phyloP scores from a whole-genome alignment of 2,113 vertebrate species.

The Craseonycteris thonglongyai region DNA sequence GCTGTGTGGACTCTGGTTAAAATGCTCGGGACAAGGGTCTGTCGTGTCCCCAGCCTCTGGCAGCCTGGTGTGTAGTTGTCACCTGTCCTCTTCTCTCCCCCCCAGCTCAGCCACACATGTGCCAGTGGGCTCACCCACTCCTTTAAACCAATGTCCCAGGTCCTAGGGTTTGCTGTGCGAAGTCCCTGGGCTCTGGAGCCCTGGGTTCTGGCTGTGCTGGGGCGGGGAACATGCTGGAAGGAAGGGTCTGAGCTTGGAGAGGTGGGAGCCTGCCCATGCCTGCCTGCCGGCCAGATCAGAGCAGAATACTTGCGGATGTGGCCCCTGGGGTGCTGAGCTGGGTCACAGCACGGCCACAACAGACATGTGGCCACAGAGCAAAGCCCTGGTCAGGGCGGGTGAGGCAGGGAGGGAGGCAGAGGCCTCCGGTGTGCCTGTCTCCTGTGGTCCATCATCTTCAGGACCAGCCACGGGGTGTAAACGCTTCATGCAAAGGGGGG shows the following conservation, averaged over 20 bases:
- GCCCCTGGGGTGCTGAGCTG: fast-evolving
- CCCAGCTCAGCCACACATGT: fast-evolving
- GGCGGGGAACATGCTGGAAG: not conserved
- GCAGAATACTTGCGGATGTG: fast-evolving
- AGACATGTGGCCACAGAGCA: fast-evolving
- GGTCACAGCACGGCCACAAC: fast-evolving
- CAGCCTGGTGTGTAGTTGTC: fast-evolving
- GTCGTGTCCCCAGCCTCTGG: not conserved
- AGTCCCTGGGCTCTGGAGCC: not conserved
- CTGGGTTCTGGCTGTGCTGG: not conserved
- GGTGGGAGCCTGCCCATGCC: too few relatives aligned
- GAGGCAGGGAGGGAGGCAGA: not conserved
- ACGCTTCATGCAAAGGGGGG: fast-evolving
- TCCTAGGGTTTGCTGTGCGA: not conserved
- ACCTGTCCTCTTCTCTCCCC: fast-evolving
- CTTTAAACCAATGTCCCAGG: fast-evolving
- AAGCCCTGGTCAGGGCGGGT: fast-evolving
- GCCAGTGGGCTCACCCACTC: not conserved
- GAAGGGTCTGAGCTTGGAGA: not conserved
- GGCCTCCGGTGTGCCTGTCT: not conserved
- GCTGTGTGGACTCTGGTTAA: not conserved
- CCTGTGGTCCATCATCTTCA: fast-evolving
- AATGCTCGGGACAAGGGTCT: fast-evolving
- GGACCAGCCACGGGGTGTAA: fast-evolving
- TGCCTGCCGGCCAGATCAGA: not conserved